Percentiles rank a stretch among this genome's conserved stretches.
These are phyloP conservation scores for Oryzias celebensis DNA, from an alignment of 2,113 vertebrate species.

Conservation along the genomic window DNA sequence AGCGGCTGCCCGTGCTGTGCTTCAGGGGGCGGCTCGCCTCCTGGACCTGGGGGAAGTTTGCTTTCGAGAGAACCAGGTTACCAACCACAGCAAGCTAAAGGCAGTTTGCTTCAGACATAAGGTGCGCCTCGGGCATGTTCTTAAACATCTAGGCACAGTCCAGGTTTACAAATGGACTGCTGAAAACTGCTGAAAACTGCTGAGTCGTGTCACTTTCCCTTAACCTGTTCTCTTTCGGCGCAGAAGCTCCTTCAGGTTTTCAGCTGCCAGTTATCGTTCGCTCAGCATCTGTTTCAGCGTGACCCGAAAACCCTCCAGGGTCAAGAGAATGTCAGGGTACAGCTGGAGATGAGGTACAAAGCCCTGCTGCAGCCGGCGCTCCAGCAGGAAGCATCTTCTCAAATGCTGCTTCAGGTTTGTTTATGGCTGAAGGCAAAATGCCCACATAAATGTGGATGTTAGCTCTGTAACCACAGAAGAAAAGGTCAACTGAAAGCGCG, in stretches of 20 bases:
- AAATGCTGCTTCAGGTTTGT: conserved; percentile 82
- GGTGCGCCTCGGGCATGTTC: conserved; percentile 70
- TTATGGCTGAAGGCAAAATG: conserved; percentile 31
- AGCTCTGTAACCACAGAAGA: background rate
- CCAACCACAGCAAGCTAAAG: conserved; percentile 76
- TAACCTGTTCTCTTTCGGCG: conserved; percentile 14
- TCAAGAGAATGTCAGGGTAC: conserved; percentile 70
- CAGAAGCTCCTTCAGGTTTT: conserved; percentile 85
- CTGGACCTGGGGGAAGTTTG: conserved; percentile 76
- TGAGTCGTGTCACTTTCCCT: background rate
- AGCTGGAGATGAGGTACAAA: conserved; percentile 73
- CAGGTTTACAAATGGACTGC: conserved; percentile 7
- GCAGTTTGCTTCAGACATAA: conserved; percentile 78
- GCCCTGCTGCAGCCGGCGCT: conserved; percentile 76
- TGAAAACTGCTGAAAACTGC: background rate
- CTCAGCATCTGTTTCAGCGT: conserved; percentile 71
- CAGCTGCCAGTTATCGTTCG: conserved; percentile 69
- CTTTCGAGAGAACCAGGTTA: conserved; percentile 59
- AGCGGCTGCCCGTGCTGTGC: conserved; percentile 71
- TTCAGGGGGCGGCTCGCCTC: conserved; percentile 76
- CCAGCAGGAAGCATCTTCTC: conserved; percentile 74
- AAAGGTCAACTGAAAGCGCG: background rate
- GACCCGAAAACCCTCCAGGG: conserved; percentile 65
- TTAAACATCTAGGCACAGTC: conserved; percentile 16
- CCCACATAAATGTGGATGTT: conserved; percentile 11